Evolutionary conservation across 2,113 vertebrate genomes (phyloP).

Genomic region (Podocnemis expansa): DNA sequence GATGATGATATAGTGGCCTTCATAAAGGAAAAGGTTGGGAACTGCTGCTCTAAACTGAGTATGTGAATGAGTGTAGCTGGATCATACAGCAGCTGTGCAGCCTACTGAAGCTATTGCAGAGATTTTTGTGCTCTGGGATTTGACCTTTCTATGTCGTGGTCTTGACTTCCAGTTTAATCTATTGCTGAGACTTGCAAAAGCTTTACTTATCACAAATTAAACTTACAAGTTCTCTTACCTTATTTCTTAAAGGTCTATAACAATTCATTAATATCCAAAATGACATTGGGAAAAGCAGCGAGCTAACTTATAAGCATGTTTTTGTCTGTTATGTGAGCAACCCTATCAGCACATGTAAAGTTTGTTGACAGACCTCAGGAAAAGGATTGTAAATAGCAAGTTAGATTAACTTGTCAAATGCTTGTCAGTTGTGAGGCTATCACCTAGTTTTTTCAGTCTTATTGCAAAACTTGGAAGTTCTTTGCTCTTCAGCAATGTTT

Average conservation of each 20-base stretch:
- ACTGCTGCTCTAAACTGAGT: no score
- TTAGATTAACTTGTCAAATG: background rate
- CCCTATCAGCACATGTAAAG: background rate
- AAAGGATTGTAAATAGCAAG: background rate
- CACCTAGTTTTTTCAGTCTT: background rate
- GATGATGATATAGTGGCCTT: no score
- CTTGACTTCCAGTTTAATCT: background rate
- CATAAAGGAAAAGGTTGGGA: no score
- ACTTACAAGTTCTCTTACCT: background rate
- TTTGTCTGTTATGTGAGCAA: background rate
- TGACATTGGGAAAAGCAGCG: background rate
- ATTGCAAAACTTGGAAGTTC: background rate
- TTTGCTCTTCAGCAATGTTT: background rate
- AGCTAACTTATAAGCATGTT: background rate
- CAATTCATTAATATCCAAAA: slow-evolving; percentile 5
- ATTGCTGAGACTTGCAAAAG: background rate
- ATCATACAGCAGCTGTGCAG: background rate
- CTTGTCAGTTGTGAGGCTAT: background rate
- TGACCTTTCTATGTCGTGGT: background rate
- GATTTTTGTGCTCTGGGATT: background rate
- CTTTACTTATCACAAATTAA: background rate
- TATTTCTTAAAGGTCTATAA: background rate
- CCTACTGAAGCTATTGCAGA: background rate
- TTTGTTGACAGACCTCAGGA: background rate
- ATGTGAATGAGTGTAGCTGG: background rate